Base-by-base conservation (phyloP, 30 jellyfish, hydroid and myxozoan species). In the Aurelia aurita complex sp. Pacific region DNA sequence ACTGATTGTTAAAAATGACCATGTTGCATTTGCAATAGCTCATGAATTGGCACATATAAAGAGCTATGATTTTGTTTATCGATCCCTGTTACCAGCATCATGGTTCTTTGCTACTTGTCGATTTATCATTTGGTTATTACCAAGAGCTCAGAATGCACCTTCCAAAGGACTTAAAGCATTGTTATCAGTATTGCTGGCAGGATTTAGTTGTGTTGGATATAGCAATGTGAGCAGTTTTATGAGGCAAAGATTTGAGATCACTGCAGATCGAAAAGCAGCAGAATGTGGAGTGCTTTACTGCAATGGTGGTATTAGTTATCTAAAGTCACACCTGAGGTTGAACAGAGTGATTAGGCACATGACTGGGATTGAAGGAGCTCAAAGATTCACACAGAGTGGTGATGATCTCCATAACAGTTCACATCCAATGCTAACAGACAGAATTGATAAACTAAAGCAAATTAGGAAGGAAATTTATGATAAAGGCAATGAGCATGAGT, bases 21-120 rank as follows among this genome's bases (percentile, higher is more conserved):
- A 91, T 33, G 80, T 91, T 1, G 89, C 89, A 50, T 91, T 91
- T 82, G 86, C 89, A 35, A 71, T 91, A 67, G 98, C 94, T 5
- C 98, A 91, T 71, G 98, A 91, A 61, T 80, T 91, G 15, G 89
- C 96, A n/a, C 98, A 91, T 68, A 80, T 91, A 16, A 91, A 91
- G 59, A 67, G 61, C 67, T 50, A 54, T 57, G 90, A 91, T 46
- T 85, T 91, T 86, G 38, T 81, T 38, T 73, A 69, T 19, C 88
- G 90, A 36, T 43, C 85, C 16, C 23, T 83, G 11, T 85, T 85
- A 71, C 81, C 91, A 12, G 62, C 94, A 35, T 94, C 97, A 0
- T 86, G 91, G 88, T 82, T 91, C 23, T 91, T 62, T 64, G 89
- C 83, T 3, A 67, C 92, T 60, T 85, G 79, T 69, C 77, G 86